Evolutionary conservation across 2,888 invertebrate genomes (phyloP).

Genomic region (Drosophila conformis): DNA sequence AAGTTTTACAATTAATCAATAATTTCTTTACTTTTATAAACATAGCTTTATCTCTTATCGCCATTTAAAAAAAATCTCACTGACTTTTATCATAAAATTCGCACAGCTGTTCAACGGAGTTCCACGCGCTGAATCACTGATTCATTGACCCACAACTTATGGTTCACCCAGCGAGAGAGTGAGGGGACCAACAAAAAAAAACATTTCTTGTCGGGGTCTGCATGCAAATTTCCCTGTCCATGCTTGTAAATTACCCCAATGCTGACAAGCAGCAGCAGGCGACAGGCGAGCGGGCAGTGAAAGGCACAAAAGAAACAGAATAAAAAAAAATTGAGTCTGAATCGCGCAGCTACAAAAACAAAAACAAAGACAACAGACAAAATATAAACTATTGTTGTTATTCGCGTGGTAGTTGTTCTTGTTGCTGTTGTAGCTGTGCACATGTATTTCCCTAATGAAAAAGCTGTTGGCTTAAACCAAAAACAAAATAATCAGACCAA

Average conservation of each 20-base stretch:
- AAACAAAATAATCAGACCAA: constrained; percentile 66
- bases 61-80: neutral
- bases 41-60: too few relatives aligned
- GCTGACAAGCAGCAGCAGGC: constrained; percentile 45
- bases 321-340: constrained; percentile 53
- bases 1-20: neutral
- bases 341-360: constrained; percentile 66
- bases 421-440: constrained; percentile 40
- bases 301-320: constrained; percentile 19
- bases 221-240: constrained; percentile 65
- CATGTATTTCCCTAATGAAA: constrained; percentile 69
- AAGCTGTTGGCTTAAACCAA: constrained; percentile 47
- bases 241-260: constrained; percentile 70
- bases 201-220: constrained; percentile 35
- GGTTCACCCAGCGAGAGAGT: constrained; percentile 29
- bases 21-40: neutral
- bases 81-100: constrained; percentile 35
- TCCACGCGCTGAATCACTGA: constrained; percentile 51
- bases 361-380: constrained; percentile 44
- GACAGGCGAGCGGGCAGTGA: neutral
- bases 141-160: constrained; percentile 69
- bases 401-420: constrained; percentile 6
- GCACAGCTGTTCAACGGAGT: constrained; percentile 58
- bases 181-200: constrained; percentile 29
- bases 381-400: constrained; percentile 52